Percentiles rank a stretch among this genome's conserved stretches.
Conservation (phyloP, 1,140 invertebrate genomes). For the Microplitis demolitor region DNA sequence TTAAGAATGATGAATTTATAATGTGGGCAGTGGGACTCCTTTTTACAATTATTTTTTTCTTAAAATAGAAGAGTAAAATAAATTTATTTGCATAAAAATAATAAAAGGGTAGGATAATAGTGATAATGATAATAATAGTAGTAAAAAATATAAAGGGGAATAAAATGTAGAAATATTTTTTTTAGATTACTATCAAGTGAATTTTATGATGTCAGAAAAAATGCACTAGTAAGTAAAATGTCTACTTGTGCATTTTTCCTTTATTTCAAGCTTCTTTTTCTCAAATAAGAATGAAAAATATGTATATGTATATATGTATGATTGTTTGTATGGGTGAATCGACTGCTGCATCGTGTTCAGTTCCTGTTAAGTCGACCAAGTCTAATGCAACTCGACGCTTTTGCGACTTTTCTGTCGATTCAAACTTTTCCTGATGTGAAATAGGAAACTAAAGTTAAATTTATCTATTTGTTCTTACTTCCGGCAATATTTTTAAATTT, state of each 20-base stretch:
- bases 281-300: not conserved
- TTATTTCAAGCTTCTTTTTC: not conserved
- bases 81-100: not conserved
- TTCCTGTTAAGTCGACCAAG: slow-evolving; percentile 5
- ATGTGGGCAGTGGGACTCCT: no score
- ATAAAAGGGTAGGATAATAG: not conserved
- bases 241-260: not conserved
- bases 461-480: not conserved
- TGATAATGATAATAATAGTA: not conserved
- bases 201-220: not conserved
- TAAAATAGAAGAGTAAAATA: no score
- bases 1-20: no score
- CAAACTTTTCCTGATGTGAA: slow-evolving; percentile 2
- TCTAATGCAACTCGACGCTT: slow-evolving; percentile 16
- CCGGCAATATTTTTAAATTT: not conserved
- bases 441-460: slow-evolving; percentile 6
- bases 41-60: no score
- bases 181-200: not conserved
- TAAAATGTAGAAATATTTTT: not conserved
- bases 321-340: not conserved
- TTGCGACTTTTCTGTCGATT: slow-evolving; percentile 15
- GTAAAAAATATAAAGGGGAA: not conserved
- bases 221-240: not conserved
- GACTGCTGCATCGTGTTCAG: not conserved
- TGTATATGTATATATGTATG: not conserved